A percentile compares a stretch with the other conserved stretches of the same genome.
Evolutionary conservation across 2,888 invertebrate species (phyloP).

Genomic region (Dione vanillae): DNA sequence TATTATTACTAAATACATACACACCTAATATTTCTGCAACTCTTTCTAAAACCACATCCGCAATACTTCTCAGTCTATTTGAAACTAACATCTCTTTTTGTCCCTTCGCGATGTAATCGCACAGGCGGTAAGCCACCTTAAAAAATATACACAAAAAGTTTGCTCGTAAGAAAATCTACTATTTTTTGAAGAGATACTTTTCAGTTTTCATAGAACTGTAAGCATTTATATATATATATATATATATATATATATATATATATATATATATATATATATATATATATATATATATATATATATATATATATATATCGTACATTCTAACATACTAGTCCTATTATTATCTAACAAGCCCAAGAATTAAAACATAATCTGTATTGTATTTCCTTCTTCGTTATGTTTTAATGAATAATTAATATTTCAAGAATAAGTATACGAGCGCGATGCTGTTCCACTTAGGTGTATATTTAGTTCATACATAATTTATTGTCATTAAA

Average conservation of each 20-base stretch:
- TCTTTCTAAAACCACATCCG: slow-evolving; percentile 83
- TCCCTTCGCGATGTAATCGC: slow-evolving; percentile 78
- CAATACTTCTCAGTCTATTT: slow-evolving; percentile 82
- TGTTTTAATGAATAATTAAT: slow-evolving; percentile 21
- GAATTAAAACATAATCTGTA: neutral
- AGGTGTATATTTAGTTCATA: slow-evolving; percentile 23
- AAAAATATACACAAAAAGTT: neutral
- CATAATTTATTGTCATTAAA: slow-evolving; percentile 27
- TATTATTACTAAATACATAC: slow-evolving; percentile 33
- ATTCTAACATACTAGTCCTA: neutral
- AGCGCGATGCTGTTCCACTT: slow-evolving; percentile 29
- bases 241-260: too few species aligned
- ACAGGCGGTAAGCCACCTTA: slow-evolving; percentile 77
- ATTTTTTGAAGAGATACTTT: too few species aligned
- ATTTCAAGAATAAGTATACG: slow-evolving; percentile 17
- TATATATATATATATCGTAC: neutral
- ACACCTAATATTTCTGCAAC: slow-evolving; percentile 81
- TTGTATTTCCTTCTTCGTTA: slow-evolving; percentile 17
- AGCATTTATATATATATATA: too few species aligned
- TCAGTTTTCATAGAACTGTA: too few species aligned
- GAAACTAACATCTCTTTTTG: slow-evolving; percentile 83
- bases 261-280: too few species aligned
- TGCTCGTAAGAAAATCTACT: too few species aligned
- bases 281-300: too few species aligned
- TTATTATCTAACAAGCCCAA: neutral